A percentile compares a stretch with the other conserved stretches of the same genome.
Conservation (phyloP, 2,797 vertebrate species). For the Rhodeus uyekii region DNA sequence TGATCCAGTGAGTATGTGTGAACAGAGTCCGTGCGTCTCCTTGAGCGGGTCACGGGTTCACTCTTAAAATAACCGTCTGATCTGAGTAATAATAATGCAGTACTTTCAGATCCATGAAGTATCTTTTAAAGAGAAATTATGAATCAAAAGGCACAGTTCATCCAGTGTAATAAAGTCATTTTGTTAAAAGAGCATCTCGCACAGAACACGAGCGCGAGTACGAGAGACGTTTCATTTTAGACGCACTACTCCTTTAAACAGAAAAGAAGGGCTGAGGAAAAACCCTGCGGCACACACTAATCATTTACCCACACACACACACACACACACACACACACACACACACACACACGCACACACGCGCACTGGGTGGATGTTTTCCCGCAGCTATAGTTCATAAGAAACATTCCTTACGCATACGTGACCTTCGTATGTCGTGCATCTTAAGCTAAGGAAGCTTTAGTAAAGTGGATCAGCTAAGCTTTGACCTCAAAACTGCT, state of each 20-base stretch:
- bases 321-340: background rate
- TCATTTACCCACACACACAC: background rate
- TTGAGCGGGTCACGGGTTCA: too few relatives aligned
- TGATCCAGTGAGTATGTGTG: too few relatives aligned
- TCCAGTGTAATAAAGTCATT: background rate
- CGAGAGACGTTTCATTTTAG: background rate
- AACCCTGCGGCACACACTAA: conserved; percentile 15
- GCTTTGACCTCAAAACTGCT: background rate
- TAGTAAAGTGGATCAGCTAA: background rate
- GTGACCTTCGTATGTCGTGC: background rate
- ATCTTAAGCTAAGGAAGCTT: background rate
- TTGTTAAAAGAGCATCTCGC: background rate
- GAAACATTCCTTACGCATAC: background rate
- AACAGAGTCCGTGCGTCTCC: too few relatives aligned
- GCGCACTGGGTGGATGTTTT: background rate
- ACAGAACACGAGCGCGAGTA: background rate
- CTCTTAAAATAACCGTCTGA: too few relatives aligned
- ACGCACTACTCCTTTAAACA: background rate
- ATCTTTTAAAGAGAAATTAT: background rate
- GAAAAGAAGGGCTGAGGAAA: background rate
- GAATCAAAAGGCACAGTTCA: background rate
- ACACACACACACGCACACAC: background rate
- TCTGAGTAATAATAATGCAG: too few relatives aligned
- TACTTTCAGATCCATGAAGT: background rate
- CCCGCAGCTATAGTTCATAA: conserved; percentile 5